A percentile compares a stretch with the other conserved stretches of the same genome.
phyloP scores from a whole-genome alignment of 2,888 invertebrate species.

The Bhutanitis thaidina region DNA sequence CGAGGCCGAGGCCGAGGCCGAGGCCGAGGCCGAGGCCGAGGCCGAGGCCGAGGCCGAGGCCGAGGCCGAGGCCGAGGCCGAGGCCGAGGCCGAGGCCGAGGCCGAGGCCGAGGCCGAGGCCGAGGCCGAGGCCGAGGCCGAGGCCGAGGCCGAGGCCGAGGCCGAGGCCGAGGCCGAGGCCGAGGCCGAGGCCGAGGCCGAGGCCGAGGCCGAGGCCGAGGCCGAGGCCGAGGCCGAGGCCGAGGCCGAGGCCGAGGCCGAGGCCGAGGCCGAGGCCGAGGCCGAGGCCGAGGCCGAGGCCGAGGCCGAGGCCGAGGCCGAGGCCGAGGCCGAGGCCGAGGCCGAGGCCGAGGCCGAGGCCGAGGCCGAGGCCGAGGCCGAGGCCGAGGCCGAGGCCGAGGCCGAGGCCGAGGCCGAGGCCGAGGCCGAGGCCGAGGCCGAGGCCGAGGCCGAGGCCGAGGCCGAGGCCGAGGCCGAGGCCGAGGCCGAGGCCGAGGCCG shows the following conservation, averaged over 20 bases:
- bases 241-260: conserved; percentile 36
- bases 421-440: conserved; percentile 23
- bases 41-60: conserved; percentile 28
- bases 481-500: conserved; percentile 22
- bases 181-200: conserved; percentile 31
- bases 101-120: conserved; percentile 22
- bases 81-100: conserved; percentile 36
- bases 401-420: conserved; percentile 36
- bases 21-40: conserved; percentile 34
- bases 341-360: conserved; percentile 28
- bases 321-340: conserved; percentile 24
- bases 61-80: conserved; percentile 29
- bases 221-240: conserved; percentile 27
- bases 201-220: conserved; percentile 32
- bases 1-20: conserved; percentile 25
- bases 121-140: conserved; percentile 30
- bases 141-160: conserved; percentile 35
- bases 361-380: conserved; percentile 35
- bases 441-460: conserved; percentile 30
- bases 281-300: conserved; percentile 31
- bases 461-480: conserved; percentile 35
- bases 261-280: conserved; percentile 20
- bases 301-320: conserved; percentile 35
- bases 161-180: conserved; percentile 24
- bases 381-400: conserved; percentile 26